phyloP scores from a whole-genome alignment of 2,113 vertebrate species.

The Prionailurus bengalensis region DNA sequence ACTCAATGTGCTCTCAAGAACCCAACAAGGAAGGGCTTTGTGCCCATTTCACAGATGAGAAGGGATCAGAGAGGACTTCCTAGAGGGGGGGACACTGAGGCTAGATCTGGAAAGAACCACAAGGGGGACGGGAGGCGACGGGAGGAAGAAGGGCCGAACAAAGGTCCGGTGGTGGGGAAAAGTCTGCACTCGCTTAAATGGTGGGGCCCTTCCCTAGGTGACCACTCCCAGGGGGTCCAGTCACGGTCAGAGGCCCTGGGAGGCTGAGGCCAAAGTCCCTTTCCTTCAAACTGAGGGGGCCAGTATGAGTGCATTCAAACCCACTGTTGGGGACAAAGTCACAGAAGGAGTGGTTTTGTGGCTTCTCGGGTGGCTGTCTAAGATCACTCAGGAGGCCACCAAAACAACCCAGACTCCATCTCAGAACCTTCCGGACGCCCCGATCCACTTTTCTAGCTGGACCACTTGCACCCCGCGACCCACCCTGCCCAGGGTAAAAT shows the following conservation, averaged over 20 bases:
- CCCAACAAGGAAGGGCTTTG: not conserved
- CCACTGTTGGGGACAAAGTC: not conserved
- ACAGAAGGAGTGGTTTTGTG: not conserved
- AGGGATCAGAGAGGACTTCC: not conserved
- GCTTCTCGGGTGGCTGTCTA: not conserved
- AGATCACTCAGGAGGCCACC: not conserved
- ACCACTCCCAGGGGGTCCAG: rapidly evolving
- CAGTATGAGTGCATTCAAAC: too few species aligned
- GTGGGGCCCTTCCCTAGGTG: rapidly evolving
- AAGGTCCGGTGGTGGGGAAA: not conserved
- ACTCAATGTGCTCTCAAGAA: not conserved
- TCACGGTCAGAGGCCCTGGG: not conserved
- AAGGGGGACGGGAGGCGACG: too few species aligned
- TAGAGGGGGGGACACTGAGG: not conserved
- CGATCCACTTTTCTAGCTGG: not conserved
- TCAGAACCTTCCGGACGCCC: not conserved
- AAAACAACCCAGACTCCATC: not conserved
- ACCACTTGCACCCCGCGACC: rapidly evolving
- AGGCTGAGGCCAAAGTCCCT: not conserved
- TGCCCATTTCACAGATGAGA: not conserved
- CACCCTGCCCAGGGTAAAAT: too few species aligned
- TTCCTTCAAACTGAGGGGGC: not conserved
- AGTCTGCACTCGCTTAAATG: rapidly evolving
- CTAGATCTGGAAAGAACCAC: not conserved
- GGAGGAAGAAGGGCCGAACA: not conserved